These are phyloP conservation scores for Melanocharis versteri DNA, from an alignment of 2,113 vertebrate species.

Conservation along the genomic window DNA sequence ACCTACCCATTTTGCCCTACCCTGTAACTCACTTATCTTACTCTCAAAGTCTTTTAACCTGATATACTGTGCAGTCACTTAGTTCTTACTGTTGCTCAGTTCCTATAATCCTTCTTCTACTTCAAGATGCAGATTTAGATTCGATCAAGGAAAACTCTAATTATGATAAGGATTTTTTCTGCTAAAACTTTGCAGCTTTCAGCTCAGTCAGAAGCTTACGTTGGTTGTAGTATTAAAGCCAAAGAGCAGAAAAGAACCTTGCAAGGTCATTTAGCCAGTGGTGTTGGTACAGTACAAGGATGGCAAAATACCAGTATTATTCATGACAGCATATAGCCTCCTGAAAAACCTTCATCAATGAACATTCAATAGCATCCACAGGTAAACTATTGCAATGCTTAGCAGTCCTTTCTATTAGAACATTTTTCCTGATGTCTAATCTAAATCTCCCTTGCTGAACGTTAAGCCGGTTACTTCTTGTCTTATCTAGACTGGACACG, in stretches of 20 bases:
- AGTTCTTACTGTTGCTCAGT: background rate
- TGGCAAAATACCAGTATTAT: background rate
- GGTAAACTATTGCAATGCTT: background rate
- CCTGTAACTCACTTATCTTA: background rate
- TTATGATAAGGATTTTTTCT: background rate
- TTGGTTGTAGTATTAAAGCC: background rate
- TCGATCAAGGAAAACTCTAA: background rate
- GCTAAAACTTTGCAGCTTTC: background rate
- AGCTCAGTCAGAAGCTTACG: background rate
- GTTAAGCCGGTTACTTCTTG: background rate
- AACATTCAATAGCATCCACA: background rate
- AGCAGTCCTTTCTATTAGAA: background rate
- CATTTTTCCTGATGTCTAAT: background rate
- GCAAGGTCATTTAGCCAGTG: background rate
- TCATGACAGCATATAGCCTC: accelerated
- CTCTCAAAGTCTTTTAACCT: background rate
- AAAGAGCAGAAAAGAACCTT: background rate
- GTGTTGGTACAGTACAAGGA: background rate
- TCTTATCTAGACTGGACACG: background rate
- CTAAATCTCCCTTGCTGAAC: background rate
- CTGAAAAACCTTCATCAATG: background rate
- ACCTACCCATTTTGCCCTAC: background rate
- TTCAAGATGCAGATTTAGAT: background rate
- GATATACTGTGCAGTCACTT: background rate
- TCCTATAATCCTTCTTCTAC: background rate